Evolutionary conservation across 1,140 invertebrate species (phyloP).

Genomic region (Pectinophora gossypiella): DNA sequence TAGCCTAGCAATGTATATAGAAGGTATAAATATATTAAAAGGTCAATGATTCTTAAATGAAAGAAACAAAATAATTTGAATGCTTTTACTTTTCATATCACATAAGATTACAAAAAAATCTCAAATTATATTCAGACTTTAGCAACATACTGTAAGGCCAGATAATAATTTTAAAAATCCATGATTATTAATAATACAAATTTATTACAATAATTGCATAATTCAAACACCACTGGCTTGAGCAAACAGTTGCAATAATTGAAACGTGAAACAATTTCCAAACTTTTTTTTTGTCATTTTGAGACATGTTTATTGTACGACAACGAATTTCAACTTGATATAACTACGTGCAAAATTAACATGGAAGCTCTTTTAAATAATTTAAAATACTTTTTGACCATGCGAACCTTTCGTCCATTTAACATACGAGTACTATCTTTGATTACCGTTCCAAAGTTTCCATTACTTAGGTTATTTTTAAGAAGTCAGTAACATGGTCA

Average conservation of each 20-base stretch:
- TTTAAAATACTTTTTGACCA: no score
- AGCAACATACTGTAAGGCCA: slow-evolving; percentile 4
- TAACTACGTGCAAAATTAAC: slow-evolving; percentile 46
- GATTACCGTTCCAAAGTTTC: no score
- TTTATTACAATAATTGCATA: not conserved
- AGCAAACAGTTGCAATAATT: slow-evolving; percentile 61
- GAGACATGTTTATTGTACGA: slow-evolving; percentile 48
- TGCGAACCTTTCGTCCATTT: no score
- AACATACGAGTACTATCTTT: no score
- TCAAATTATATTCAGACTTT: slow-evolving; percentile 51
- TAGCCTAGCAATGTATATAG: slow-evolving; percentile 13
- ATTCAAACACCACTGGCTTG: slow-evolving; percentile 18
- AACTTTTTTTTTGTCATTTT: slow-evolving; percentile 45
- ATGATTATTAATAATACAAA: not conserved
- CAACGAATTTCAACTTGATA: slow-evolving; percentile 22
- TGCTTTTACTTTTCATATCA: slow-evolving; percentile 63
- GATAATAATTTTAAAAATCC: not conserved
- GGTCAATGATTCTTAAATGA: slow-evolving; percentile 29
- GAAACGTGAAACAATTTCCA: slow-evolving; percentile 30
- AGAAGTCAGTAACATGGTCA: no score
- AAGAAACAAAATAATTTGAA: slow-evolving; percentile 46
- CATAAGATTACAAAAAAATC: slow-evolving; percentile 54
- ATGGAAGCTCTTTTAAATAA: slow-evolving; percentile 40
- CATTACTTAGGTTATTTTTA: no score
- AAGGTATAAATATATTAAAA: slow-evolving; percentile 23